Base-by-base conservation (phyloP, 1,140 invertebrate species). In the Drosophila aff. region DNA sequence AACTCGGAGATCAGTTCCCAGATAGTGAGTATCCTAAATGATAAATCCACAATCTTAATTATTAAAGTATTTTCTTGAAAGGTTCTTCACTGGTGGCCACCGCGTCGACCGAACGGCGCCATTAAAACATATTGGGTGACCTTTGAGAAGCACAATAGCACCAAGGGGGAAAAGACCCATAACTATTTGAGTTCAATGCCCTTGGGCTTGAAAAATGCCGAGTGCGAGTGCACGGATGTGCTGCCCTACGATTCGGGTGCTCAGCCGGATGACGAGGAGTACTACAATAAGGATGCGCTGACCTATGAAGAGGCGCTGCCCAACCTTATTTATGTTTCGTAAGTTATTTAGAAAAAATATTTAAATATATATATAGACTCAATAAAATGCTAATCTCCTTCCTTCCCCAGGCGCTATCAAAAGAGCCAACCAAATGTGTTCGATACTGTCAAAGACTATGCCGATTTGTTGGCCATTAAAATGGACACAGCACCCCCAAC, bases 41-140 rank as follows among this genome's bases (percentile, higher is more conserved):
- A 47, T 21, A 8, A 8, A 15, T 2, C 10, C 13, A 31, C 9
- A 2, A 3, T n/a, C 3, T 57, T 15, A 3, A 16, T 26, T 26
- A 26, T 1, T 44, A 0, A 38, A 16, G 4, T 1, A 33, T 6
- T 16, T 18, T 0, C 21, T 43, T 60, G 10, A 2, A 3, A 92
- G 91, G 41, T 76, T 0, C 11, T 92, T 0, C 76, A 87, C 36
- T 92, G 91, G 91, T 92, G 91, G 91, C 91, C 91, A 50, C 91
- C 91, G 11, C 59, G 36, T n/a, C 79, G 66, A 18, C 78, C 82
- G 0, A 92, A 92, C 52, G 91, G 91, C 0, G 28, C 57, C 50
- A 91, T 92, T 6, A 57, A 40, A 13, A 81, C 75, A 8, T 92
- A 92, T 31, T 43, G 79, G 38, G 33, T 92, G 5, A 55, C 63